Base-by-base conservation (phyloP, 2,113 vertebrate genomes). In the Blennius ocellaris region DNA sequence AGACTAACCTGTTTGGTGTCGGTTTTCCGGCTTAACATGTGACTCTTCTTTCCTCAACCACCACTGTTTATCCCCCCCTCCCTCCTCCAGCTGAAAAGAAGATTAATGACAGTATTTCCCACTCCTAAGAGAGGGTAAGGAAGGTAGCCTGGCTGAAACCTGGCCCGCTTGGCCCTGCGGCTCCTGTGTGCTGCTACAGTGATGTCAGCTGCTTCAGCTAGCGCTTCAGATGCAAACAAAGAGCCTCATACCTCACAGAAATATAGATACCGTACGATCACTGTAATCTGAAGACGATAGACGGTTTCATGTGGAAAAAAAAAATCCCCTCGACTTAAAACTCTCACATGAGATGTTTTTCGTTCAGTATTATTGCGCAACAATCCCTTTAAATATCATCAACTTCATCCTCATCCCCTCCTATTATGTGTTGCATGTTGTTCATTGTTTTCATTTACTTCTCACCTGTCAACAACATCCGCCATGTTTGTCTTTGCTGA, bases 111-210 rank as follows among this genome's bases (percentile, higher is more conserved):
- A 93, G 91, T 94, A 90, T 91, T 86, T 91, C 81, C 69, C 87
- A 88, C 78, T 90, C 81, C 89, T 92, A 87, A 87, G 61, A 76
- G 77, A 90, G 93, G 93, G 93, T 94, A 94, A 94, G 93, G 81
- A 91, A 87, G 91, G 92, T 79, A 87, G 85, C 79, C 83, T 50
- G 85, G 90, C 85, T 84, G 43, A 64, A 53, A 68, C 43, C n/a
- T 2, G 66, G 83, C 81, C 73, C n/a, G 88, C 82, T 89, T 84
- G 78, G 83, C 82, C 79, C 76, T 82, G 72, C 78, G 65, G 89
- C 81, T 88, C 64, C 82, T 84, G 82, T 91, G 83, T 87, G 87
- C 92, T 84, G 83, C 84, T 89, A 63, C 77, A 88, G 74, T 87
- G 76, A 87, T 75, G 89, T 90, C 82, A 75, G 81, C 84, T 90